These are phyloP conservation scores for Siniperca chuatsi DNA, from an alignment of 2,113 vertebrate genomes.

Conservation along the genomic window DNA sequence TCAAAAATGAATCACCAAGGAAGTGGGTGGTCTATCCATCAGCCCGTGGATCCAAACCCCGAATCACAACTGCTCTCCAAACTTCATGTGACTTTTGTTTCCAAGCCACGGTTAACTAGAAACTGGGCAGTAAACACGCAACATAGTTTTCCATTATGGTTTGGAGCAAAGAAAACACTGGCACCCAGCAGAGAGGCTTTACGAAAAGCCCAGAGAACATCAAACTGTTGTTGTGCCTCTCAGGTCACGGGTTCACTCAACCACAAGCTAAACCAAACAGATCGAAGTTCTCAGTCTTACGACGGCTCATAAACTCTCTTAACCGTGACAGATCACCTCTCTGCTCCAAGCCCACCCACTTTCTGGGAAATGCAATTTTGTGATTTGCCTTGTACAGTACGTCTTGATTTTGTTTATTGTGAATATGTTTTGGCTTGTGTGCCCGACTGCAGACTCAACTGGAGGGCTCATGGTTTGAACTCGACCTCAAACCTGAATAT, in stretches of 20 bases:
- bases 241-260: conserved; percentile 19
- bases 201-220: neutral
- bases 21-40: conserved; percentile 19
- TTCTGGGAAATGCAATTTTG: conserved; percentile 11
- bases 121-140: neutral
- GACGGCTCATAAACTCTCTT: neutral
- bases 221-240: neutral
- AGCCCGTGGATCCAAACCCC: neutral
- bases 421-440: neutral
- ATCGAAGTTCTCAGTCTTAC: neutral
- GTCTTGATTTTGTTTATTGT: conserved; percentile 14
- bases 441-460: neutral
- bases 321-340: neutral
- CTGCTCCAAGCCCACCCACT: neutral
- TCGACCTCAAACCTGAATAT: neutral
- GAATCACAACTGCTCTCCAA: conserved; percentile 12
- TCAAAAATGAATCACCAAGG: conserved; percentile 8
- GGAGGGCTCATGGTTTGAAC: neutral
- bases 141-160: neutral
- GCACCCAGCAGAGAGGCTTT: neutral
- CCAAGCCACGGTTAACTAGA: neutral
- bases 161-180: conserved; percentile 17
- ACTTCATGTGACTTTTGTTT: conserved; percentile 2
- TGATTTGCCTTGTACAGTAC: neutral
- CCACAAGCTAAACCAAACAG: conserved; percentile 4